Evolutionary conservation across 2,888 invertebrate genomes (phyloP).

Genomic region (Slavum lentiscoides): DNA sequence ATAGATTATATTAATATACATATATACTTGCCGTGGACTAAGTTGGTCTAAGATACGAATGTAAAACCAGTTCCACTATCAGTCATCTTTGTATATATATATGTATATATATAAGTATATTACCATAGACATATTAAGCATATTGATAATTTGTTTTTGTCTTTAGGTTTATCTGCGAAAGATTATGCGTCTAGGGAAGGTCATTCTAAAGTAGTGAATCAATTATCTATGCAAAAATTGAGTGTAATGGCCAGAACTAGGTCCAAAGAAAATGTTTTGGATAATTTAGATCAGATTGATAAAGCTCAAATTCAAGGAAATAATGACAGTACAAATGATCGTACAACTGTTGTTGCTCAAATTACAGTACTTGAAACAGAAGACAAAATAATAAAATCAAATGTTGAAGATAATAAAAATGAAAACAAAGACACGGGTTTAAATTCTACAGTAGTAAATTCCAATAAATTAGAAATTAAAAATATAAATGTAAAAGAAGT

Average conservation of each 20-base stretch:
- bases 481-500: background rate
- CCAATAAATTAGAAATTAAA: background rate
- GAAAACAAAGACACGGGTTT: background rate
- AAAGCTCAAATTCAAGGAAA: slow-evolving; percentile 7
- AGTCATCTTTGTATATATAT: no score
- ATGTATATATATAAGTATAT: no score
- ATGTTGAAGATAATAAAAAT: slow-evolving; percentile 12
- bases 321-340: slow-evolving; percentile 8
- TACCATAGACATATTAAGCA: no score
- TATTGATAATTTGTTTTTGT: slow-evolving; percentile 16
- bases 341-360: slow-evolving; percentile 12
- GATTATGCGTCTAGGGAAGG: slow-evolving; percentile 58
- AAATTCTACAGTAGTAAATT: slow-evolving; percentile 4
- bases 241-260: slow-evolving; percentile 50
- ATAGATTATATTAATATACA: background rate
- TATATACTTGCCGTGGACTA: no score
- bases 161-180: slow-evolving; percentile 58
- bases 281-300: slow-evolving; percentile 28
- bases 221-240: slow-evolving; percentile 55
- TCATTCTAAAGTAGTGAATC: slow-evolving; percentile 56
- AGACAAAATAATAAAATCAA: slow-evolving; percentile 15
- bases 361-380: slow-evolving; percentile 8
- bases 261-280: slow-evolving; percentile 43
- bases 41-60: no score
- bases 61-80: no score